Evolutionary conservation across 2,113 vertebrate genomes (phyloP).

Genomic region (Leucosticte australis): DNA sequence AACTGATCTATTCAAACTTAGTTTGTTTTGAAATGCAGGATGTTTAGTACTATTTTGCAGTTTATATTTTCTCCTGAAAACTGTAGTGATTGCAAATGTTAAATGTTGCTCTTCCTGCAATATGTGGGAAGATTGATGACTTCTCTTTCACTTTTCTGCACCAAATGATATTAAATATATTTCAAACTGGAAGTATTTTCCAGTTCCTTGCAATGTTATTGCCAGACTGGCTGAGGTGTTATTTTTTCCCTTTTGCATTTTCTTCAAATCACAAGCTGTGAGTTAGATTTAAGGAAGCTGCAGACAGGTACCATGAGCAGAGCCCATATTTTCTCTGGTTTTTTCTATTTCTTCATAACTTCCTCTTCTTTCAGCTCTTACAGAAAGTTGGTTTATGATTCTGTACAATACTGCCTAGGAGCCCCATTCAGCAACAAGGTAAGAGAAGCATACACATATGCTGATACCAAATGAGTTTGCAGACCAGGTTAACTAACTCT

Average conservation of each 20-base stretch:
- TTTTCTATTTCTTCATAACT: not conserved
- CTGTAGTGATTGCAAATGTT: not conserved
- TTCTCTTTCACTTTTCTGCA: not conserved
- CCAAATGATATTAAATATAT: not conserved
- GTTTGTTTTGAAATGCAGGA: not conserved
- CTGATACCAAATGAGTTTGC: not conserved
- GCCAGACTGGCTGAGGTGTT: not conserved
- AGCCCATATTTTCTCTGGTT: not conserved
- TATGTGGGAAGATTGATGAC: not conserved
- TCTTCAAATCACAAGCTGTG: not conserved
- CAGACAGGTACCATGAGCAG: not conserved
- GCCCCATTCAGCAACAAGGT: not conserved
- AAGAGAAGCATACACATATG: not conserved
- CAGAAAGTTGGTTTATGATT: not conserved
- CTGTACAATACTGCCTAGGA: not conserved
- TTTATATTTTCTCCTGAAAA: not conserved
- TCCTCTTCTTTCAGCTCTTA: not conserved
- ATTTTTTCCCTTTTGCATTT: not conserved
- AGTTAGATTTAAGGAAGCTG: not conserved
- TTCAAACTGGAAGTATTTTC: not conserved
- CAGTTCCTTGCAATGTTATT: not conserved
- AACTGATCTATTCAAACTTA: not conserved
- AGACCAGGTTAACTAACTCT: not conserved
- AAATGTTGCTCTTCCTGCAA: not conserved
- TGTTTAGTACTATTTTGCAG: not conserved